Evolutionary conservation across 2,888 invertebrate species (phyloP).

Genomic region (Arctia plantaginis): DNA sequence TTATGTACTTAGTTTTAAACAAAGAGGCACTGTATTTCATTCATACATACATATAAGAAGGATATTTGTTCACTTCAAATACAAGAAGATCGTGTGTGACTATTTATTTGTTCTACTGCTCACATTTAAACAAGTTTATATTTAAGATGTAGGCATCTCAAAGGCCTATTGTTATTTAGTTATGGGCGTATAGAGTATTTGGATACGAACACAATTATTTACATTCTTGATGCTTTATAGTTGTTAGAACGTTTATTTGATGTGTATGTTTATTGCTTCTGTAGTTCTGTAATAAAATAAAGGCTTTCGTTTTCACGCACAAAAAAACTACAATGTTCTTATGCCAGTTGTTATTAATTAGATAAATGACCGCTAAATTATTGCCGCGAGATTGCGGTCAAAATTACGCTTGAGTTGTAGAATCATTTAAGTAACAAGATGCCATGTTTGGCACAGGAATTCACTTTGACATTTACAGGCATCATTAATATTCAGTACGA

Average conservation of each 20-base stretch:
- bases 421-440: background rate
- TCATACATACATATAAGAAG: background rate
- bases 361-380: background rate
- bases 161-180: conserved; percentile 6
- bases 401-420: background rate
- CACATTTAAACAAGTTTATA: conserved; percentile 4
- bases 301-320: background rate
- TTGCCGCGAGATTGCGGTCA: background rate
- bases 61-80: background rate
- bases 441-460: background rate
- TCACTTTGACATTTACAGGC: background rate
- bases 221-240: background rate
- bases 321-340: background rate
- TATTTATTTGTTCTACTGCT: conserved; percentile 5
- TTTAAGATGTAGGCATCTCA: conserved; percentile 6
- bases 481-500: background rate
- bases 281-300: no score
- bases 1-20: background rate
- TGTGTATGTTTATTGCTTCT: background rate
- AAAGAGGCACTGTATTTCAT: background rate
- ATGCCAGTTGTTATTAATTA: background rate
- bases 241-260: background rate
- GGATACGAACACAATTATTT: background rate
- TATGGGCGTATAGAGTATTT: conserved; percentile 4
- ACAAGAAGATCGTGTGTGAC: background rate